Percentiles rank a stretch among this genome's conserved stretches.
phyloP scores from a whole-genome alignment of 1,140 invertebrate species.

The Papilio xuthus region DNA sequence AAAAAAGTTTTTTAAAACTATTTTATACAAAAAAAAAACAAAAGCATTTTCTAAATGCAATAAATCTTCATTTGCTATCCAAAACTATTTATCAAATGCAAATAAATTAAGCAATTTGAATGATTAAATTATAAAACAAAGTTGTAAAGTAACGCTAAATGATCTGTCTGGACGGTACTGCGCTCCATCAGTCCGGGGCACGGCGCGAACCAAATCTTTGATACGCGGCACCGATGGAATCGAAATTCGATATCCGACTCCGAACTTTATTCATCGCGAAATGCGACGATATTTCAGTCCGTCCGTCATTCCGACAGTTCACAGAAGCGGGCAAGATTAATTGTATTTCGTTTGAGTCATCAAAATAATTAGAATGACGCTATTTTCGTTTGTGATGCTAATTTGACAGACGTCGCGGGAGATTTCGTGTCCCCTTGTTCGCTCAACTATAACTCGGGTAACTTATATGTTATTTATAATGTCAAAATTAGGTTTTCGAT shows the following conservation, averaged over 20 bases:
- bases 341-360: slow-evolving; percentile 81
- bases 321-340: slow-evolving; percentile 80
- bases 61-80: too few species aligned
- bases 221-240: slow-evolving; percentile 79
- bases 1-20: background rate
- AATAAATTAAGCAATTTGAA: background rate
- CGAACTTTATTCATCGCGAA: slow-evolving; percentile 78
- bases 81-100: too few species aligned
- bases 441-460: slow-evolving; percentile 67
- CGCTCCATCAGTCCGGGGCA: slow-evolving; percentile 58
- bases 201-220: slow-evolving; percentile 72
- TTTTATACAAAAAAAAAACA: background rate
- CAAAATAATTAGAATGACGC: slow-evolving; percentile 82
- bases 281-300: slow-evolving; percentile 78
- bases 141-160: background rate
- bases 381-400: slow-evolving; percentile 80
- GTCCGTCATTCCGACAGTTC: slow-evolving; percentile 80
- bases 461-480: slow-evolving; percentile 68
- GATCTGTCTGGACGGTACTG: slow-evolving; percentile 52
- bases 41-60: too few species aligned
- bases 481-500: slow-evolving; percentile 39
- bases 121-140: background rate
- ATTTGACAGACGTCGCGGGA: slow-evolving; percentile 81
- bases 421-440: slow-evolving; percentile 75
- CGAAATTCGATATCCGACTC: slow-evolving; percentile 79